Conservation (phyloP, 2,113 vertebrate species). For the Setophaga coronata region DNA sequence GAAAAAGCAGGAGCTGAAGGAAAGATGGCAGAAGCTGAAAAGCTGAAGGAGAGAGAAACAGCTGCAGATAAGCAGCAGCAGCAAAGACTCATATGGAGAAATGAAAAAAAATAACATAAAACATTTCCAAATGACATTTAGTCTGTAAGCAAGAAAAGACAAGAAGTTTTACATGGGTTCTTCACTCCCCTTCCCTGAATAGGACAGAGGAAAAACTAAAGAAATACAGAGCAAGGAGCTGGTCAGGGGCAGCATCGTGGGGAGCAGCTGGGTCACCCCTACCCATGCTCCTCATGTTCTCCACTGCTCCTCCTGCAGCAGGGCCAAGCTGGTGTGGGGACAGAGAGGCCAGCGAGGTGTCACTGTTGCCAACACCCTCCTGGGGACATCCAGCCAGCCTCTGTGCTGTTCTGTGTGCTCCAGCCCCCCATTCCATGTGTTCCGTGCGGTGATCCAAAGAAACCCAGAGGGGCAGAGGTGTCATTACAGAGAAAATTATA, state of each 20-base stretch:
- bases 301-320: neutral
- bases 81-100: neutral
- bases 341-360: accelerated
- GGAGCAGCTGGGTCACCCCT: neutral
- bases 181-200: neutral
- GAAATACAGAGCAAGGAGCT: neutral
- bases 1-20: neutral
- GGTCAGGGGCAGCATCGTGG: accelerated
- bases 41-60: neutral
- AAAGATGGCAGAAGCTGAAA: neutral
- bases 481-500: neutral
- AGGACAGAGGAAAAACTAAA: neutral
- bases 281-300: neutral
- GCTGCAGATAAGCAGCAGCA: neutral
- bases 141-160: neutral
- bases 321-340: neutral
- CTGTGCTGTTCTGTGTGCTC: neutral
- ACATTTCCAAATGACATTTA: neutral
- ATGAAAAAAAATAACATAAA: neutral
- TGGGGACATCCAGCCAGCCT: neutral
- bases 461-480: neutral
- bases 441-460: neutral
- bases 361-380: neutral
- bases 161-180: neutral
- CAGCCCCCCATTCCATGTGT: accelerated